Percentiles rank a stretch among this genome's conserved stretches.
Conservation (phyloP, 2,797 vertebrate species). For the Cheirogaleus major region DNA sequence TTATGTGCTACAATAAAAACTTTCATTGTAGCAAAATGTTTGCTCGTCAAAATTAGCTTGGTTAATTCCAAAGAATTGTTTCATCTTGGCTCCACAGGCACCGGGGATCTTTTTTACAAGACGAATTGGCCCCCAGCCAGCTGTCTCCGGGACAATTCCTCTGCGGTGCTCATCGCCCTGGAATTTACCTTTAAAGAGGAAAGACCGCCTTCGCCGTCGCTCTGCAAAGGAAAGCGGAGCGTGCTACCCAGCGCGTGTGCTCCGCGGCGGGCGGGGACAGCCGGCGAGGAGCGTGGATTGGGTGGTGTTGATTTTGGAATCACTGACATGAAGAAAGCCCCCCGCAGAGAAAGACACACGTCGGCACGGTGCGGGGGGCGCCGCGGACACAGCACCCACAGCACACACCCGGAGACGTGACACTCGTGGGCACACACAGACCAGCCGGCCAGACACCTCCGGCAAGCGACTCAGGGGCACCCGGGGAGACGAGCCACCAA, state of each 20-base stretch:
- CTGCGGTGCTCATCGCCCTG: conserved; percentile 67
- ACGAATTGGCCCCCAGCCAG: conserved; percentile 81
- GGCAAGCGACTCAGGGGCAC: too few relatives aligned
- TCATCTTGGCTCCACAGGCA: conserved; percentile 83
- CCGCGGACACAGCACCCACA: neutral
- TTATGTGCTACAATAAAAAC: conserved; percentile 83
- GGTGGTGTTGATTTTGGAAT: neutral
- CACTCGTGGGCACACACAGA: fast-evolving
- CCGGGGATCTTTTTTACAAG: conserved; percentile 80
- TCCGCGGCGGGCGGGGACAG: neutral
- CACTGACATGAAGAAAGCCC: neutral
- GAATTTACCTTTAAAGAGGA: conserved; percentile 73
- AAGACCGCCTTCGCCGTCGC: neutral
- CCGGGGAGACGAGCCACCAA: neutral
- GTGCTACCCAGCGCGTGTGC: neutral
- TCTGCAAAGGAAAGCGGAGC: neutral
- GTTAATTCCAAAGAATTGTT: conserved; percentile 86
- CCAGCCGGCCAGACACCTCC: neutral
- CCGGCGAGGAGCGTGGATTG: neutral
- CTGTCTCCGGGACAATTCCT: conserved; percentile 79
- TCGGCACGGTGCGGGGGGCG: neutral
- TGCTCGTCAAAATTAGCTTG: conserved; percentile 77
- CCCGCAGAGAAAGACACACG: neutral
- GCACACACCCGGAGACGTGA: neutral
- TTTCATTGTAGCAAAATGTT: conserved; percentile 80